A percentile compares a stretch with the other conserved stretches of the same genome.
Evolutionary conservation across 2,797 vertebrate species (phyloP).

Genomic region (Lophius americanus): DNA sequence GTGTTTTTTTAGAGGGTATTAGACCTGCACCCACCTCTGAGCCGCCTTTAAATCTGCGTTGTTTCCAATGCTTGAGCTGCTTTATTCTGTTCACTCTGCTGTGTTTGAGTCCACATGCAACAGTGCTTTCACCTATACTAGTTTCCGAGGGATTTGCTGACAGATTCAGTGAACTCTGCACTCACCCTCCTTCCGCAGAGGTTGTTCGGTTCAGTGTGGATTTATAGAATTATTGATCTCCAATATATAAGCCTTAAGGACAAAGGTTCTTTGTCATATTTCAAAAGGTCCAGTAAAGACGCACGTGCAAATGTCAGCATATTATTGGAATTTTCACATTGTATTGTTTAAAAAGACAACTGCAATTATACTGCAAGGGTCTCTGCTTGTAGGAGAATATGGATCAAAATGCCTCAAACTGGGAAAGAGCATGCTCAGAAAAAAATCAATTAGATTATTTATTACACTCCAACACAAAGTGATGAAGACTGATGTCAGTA

Average conservation of each 20-base stretch:
- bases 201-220: conserved; percentile 49
- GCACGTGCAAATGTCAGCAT: too few species aligned
- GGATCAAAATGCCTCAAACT: not conserved
- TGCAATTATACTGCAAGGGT: not conserved
- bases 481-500: too few species aligned
- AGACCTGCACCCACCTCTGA: not conserved
- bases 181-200: conserved; percentile 47
- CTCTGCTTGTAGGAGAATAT: not conserved
- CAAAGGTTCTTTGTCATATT: conserved; percentile 37
- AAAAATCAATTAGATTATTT: conserved; percentile 3
- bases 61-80: conserved; percentile 16
- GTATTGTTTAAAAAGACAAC: not conserved
- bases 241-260: conserved; percentile 32
- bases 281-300: conserved; percentile 23
- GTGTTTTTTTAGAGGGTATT: too few species aligned
- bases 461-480: not conserved
- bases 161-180: conserved; percentile 61
- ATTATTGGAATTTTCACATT: too few species aligned
- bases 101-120: conserved; percentile 64
- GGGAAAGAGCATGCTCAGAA: not conserved
- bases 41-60: not conserved
- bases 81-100: conserved; percentile 64
- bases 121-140: conserved; percentile 41
- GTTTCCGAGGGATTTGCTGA: conserved; percentile 58
- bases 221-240: conserved; percentile 64